Evolutionary conservation across 2,888 invertebrate genomes (phyloP), one percentile per base, ranked within the genome.

Genomic region (Pyrrhosoma nymphula): DNA sequence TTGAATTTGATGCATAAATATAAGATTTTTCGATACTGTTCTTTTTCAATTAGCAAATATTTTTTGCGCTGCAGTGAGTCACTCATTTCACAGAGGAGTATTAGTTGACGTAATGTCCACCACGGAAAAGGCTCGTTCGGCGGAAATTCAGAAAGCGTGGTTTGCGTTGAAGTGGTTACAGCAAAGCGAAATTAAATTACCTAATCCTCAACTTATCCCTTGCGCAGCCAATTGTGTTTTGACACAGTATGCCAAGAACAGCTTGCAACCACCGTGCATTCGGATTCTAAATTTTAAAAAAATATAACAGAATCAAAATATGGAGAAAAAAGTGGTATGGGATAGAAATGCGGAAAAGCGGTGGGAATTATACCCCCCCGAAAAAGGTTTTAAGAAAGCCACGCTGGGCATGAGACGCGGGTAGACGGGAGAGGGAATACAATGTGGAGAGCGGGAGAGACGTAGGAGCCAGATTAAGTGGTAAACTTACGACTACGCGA

Each of bases 401-500:
- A 26, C 23, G 16, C n/a, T 8, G 30, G 82, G 35, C 35, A 35
- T 55, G 16, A 39, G 55, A n/a, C 26, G 23, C 55, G 55, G 55
- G 20, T 16, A 60, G 16, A 20, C 20, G 16, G 20, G n/a, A 56
- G 89, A 23, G 89, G 35, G n/a, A n/a, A 56, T 39, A 35, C 23
- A 55, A 89, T 47, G 39, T n/a, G 26, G 56, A 89, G 89, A 89
- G 26, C 23, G 16, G 35, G n/a, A 35, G 14, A 47, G 89, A 16
- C 55, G 89, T 60, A 26, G 89, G 56, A 47, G 55, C 89, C 89
- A 89, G 89, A 89, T 89, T 89, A 89, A 89, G 89, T 89, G 89
- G 89, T 89, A 55, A 89, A 89, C 89, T 89, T 89, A 89, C 56
- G 89, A 89, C 47, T 55, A 55, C 89, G 56, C 18, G 55, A 47